These are phyloP conservation scores for Channa argus DNA, from an alignment of 2,113 vertebrate species.

Conservation along the genomic window DNA sequence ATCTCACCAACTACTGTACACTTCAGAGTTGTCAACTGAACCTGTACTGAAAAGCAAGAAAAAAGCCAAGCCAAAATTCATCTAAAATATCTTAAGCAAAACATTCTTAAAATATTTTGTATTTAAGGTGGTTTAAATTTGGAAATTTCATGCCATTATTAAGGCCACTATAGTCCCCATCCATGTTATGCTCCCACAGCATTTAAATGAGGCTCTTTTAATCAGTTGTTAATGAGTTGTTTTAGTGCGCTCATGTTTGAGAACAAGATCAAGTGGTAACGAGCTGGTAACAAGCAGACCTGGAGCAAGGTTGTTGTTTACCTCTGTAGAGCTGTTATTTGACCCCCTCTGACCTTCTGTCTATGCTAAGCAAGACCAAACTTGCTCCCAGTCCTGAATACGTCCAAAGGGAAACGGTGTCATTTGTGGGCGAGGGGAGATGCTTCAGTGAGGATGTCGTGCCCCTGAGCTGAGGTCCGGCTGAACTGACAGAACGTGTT, in stretches of 20 bases:
- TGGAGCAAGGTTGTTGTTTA: slow-evolving; percentile 59
- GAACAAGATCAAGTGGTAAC: slow-evolving; percentile 24
- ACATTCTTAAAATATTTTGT: slow-evolving; percentile 1
- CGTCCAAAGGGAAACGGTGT: slow-evolving; percentile 25
- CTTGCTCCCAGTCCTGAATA: slow-evolving; percentile 42
- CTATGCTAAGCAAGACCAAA: slow-evolving; percentile 31
- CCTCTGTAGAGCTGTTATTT: slow-evolving; percentile 46
- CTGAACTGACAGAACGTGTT: slow-evolving; percentile 39
- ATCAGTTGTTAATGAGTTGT: slow-evolving; percentile 20
- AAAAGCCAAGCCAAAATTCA: slow-evolving; percentile 13
- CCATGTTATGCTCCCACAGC: background rate
- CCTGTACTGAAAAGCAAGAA: background rate
- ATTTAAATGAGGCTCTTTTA: slow-evolving; percentile 1
- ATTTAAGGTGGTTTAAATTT: background rate
- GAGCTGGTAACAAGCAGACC: slow-evolving; percentile 25
- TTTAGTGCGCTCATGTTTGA: background rate
- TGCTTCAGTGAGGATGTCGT: slow-evolving; percentile 34
- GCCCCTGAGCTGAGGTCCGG: slow-evolving; percentile 54
- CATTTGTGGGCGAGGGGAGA: slow-evolving; percentile 18
- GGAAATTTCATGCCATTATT: background rate
- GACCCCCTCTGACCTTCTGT: slow-evolving; percentile 42
- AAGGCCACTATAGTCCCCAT: background rate
- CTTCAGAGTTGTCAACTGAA: slow-evolving; percentile 3
- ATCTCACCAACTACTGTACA: slow-evolving; percentile 23
- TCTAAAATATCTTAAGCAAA: slow-evolving; percentile 30